These are phyloP conservation scores for Globodera ellingtonae DNA, from an alignment of 1,140 invertebrate species.

Conservation along the genomic window DNA sequence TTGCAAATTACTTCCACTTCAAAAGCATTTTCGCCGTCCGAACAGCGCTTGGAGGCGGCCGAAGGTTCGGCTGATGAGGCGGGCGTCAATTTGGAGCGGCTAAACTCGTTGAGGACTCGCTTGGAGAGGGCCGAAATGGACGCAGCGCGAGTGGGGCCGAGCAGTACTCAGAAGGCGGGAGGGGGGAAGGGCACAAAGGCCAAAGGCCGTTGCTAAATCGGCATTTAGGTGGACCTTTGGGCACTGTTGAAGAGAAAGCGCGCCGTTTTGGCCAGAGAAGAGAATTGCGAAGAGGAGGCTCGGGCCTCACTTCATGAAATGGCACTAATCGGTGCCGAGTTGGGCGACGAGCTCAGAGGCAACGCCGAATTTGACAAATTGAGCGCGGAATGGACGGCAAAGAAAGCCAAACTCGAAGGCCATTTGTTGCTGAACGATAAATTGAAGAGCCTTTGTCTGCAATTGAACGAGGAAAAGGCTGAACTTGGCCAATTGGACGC, in stretches of 20 bases:
- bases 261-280: conserved; percentile 28
- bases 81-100: not conserved
- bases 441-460: not conserved
- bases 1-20: conserved; percentile 1
- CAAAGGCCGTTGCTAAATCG: conserved; percentile 26
- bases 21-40: not conserved
- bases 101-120: not conserved
- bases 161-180: conserved; percentile 7
- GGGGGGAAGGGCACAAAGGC: not conserved
- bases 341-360: conserved; percentile 21
- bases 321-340: conserved; percentile 40
- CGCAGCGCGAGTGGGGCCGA: not conserved
- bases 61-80: not conserved
- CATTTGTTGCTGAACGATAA: conserved; percentile 30
- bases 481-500: conserved; percentile 2
- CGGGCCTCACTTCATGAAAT: conserved; percentile 47
- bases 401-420: conserved; percentile 26
- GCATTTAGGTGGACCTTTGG: conserved; percentile 10
- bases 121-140: not conserved
- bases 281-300: conserved; percentile 47
- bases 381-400: conserved; percentile 36
- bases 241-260: conserved; percentile 38
- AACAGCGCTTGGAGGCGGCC: not conserved
- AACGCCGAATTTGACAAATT: conserved; percentile 27
- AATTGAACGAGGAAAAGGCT: conserved; percentile 1